These are phyloP conservation scores for Pocillopora meandrina DNA, from an alignment of 92 coral and sea anemone genomes.

Conservation along the genomic window DNA sequence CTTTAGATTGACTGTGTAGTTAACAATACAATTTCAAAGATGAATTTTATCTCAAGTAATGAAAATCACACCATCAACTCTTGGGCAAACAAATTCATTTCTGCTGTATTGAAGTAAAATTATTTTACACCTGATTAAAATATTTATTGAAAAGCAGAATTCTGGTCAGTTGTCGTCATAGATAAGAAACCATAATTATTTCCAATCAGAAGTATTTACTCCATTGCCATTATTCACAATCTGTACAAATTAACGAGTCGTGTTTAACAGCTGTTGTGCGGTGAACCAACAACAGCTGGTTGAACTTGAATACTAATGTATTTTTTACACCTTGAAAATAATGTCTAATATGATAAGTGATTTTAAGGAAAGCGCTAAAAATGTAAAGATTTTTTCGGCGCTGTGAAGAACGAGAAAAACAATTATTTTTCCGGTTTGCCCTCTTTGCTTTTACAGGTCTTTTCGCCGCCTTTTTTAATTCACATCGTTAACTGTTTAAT, in stretches of 20 bases:
- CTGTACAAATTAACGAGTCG: background rate
- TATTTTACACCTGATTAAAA: background rate
- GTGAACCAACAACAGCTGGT: background rate
- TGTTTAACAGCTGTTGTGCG: background rate
- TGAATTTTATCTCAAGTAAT: too few species aligned
- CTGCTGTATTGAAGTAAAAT: background rate
- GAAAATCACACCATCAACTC: too few species aligned
- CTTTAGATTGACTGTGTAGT: too few species aligned
- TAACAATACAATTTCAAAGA: too few species aligned
- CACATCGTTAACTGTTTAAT: too few species aligned
- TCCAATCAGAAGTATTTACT: background rate
- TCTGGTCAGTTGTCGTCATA: background rate
- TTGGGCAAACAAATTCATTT: too few species aligned
- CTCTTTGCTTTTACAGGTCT: too few species aligned
- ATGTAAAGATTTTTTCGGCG: background rate
- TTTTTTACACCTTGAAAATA: background rate
- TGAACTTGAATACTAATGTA: background rate
- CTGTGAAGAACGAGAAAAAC: background rate
- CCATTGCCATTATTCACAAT: background rate
- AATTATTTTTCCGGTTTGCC: too few species aligned
- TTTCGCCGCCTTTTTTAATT: too few species aligned
- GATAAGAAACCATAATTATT: background rate
- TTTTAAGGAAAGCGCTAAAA: background rate
- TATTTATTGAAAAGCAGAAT: background rate
- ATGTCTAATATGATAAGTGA: background rate